These are phyloP conservation scores for Leucoraja ocellata DNA, from an alignment of 2,797 vertebrate species.

Conservation along the genomic window DNA sequence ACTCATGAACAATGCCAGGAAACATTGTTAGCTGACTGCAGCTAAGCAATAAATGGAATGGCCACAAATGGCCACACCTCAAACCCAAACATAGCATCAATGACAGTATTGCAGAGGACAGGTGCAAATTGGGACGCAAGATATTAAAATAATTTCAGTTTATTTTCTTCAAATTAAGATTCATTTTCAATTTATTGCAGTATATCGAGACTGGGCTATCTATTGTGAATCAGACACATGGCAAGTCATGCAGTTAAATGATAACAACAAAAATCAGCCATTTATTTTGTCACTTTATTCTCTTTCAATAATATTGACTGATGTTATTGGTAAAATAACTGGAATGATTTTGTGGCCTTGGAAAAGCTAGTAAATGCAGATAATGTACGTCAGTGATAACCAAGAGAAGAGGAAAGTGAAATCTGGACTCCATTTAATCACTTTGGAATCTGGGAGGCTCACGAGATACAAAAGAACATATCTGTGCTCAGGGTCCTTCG, in stretches of 20 bases:
- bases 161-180: neutral
- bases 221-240: neutral
- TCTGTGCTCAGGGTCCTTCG: neutral
- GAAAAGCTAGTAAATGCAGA: neutral
- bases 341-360: neutral
- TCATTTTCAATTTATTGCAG: neutral
- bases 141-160: neutral
- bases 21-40: neutral
- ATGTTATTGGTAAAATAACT: neutral
- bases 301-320: neutral
- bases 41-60: neutral
- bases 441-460: neutral
- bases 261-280: neutral
- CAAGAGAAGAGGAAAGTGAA: neutral
- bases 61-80: neutral
- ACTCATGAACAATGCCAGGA: neutral
- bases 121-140: neutral
- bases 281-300: neutral
- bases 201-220: neutral
- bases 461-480: neutral
- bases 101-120: neutral
- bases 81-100: neutral
- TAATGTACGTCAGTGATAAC: neutral
- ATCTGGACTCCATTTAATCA: neutral
- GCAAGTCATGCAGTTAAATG: neutral